phyloP scores from a whole-genome alignment of 1,140 invertebrate species.

The Conopomorpha cramerella region DNA sequence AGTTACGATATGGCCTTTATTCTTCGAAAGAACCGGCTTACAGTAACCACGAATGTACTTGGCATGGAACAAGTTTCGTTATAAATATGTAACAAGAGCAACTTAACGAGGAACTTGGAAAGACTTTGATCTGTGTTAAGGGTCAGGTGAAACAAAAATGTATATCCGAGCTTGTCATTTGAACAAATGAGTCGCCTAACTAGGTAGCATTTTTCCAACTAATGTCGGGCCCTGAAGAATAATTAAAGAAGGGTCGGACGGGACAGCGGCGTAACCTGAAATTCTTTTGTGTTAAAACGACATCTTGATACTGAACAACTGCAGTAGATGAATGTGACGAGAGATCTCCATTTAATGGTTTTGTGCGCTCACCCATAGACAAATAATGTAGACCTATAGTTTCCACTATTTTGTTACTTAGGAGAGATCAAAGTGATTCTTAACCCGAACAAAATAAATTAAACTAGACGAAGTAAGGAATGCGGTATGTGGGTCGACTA shows the following conservation, averaged over 20 bases:
- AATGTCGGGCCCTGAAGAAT: slow-evolving; percentile 10
- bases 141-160: too few species aligned
- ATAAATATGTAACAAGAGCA: neutral
- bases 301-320: too few species aligned
- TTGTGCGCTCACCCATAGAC: too few species aligned
- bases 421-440: too few species aligned
- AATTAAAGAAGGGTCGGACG: slow-evolving; percentile 26
- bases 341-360: too few species aligned
- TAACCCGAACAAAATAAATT: slow-evolving; percentile 5
- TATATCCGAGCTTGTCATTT: too few species aligned
- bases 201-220: slow-evolving; percentile 10
- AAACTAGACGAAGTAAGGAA: slow-evolving; percentile 11
- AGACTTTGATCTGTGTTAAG: neutral
- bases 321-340: too few species aligned
- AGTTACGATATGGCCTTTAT: neutral
- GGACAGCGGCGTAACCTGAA: slow-evolving; percentile 14
- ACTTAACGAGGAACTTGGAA: neutral
- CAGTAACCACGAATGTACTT: neutral
- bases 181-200: slow-evolving; percentile 6
- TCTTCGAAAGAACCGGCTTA: neutral
- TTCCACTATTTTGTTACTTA: too few species aligned
- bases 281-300: too few species aligned
- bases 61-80: neutral
- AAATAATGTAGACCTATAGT: too few species aligned
- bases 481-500: too few species aligned